Base-by-base conservation (phyloP, 2,797 vertebrate genomes). In the Paratrypauchen microcephalus region DNA sequence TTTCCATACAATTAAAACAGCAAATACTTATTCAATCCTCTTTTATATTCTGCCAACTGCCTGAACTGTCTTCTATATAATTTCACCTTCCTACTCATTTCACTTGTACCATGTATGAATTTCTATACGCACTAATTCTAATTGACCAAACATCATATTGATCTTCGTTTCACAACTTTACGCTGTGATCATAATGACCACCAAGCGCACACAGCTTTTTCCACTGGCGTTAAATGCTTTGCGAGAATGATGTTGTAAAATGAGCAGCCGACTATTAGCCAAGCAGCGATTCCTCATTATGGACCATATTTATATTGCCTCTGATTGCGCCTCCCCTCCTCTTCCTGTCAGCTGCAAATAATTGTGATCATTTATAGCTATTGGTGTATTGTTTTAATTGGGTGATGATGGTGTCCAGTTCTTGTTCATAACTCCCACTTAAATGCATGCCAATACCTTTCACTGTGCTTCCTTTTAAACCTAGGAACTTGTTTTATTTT, bases 331-430 rank as follows among this genome's bases (percentile, higher is more conserved):
- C 74, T 77, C 80, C 78, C 66, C 68, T n/a, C 73, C 71, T 60
- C 74, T 84, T 64, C 70, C 73, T 77, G 74, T 90, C 86, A 90
- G 82, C 89, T 91, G 88, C 87, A 91, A 92, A 86, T 91, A 85
- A 91, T 92, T 91, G 81, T 57, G 72, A 86, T 91, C 81, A 90
- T 88, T 90, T 85, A 83, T 74, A 85, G 83, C 77, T 83, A 79
- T 82, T 77, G 67, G 86, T 89, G 71, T 69, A 77, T 80, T 80
- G 68, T 86, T 89, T 81, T 88, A 90, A 90, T 92, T 89, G 87
- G 78, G 82, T 78, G 77, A 78, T 86, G 83, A 86, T 80, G 78
- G 85, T 87, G 80, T 91, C 75, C 81, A 79, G 74, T 85, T 86
- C 79, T 66, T 23, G 72, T 90, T 79, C 86, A 82, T 91, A 84